Evolutionary conservation across 2,113 vertebrate species (phyloP).

Genomic region (Cyanoliseus patagonus): DNA sequence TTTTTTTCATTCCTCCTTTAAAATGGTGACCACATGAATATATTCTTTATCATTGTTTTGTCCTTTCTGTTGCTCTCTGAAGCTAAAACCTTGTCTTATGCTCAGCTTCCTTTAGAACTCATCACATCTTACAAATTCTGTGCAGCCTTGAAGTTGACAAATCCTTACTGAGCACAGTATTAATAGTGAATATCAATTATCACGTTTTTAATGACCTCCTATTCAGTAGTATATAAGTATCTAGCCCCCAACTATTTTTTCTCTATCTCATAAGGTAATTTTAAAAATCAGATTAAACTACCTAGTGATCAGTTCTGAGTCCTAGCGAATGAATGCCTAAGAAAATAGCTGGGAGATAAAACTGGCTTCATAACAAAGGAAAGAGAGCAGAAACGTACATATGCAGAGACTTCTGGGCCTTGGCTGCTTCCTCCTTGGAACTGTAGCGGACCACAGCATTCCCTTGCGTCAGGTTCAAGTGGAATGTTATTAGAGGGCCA

Average conservation of each 20-base stretch:
- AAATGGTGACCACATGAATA: neutral
- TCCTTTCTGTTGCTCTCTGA: neutral
- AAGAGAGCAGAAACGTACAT: conserved; percentile 79
- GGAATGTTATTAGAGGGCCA: conserved; percentile 97
- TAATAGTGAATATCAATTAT: neutral
- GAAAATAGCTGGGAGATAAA: neutral
- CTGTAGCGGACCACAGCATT: conserved; percentile 98
- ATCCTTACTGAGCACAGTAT: neutral
- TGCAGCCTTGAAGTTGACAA: neutral
- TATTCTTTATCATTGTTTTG: neutral
- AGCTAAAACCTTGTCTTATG: neutral
- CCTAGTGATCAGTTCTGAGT: neutral
- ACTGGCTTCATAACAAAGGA: neutral
- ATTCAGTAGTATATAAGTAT: neutral
- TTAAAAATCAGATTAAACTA: neutral
- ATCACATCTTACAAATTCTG: neutral
- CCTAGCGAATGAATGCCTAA: neutral
- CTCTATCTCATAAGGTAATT: neutral
- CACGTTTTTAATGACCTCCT: neutral
- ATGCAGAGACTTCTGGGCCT: conserved; percentile 99
- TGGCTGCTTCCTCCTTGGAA: conserved; percentile 97
- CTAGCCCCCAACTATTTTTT: neutral
- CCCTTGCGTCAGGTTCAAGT: conserved; percentile 98
- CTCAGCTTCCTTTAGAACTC: neutral
- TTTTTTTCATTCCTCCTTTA: neutral